Percentiles rank a stretch among this genome's conserved stretches.
phyloP scores from a whole-genome alignment of 2,888 invertebrate species.

The Drosophila rubida region DNA sequence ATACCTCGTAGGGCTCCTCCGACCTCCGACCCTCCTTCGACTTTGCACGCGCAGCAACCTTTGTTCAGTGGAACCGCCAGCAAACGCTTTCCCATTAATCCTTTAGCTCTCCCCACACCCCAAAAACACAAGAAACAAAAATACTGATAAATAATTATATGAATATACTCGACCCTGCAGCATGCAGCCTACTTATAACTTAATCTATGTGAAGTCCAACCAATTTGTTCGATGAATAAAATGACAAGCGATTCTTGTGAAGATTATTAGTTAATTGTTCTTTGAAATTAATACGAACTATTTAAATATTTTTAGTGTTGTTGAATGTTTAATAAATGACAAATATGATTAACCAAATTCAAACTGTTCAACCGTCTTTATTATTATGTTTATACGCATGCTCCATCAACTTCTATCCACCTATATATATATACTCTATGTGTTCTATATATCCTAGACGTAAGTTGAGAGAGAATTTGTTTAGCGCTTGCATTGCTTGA shows the following conservation, averaged over 20 bases:
- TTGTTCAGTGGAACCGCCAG: constrained; percentile 58
- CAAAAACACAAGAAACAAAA: background rate
- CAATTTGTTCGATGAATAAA: constrained; percentile 26
- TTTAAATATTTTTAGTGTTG: constrained; percentile 54
- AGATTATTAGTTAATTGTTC: constrained; percentile 52
- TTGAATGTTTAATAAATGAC: constrained; percentile 75
- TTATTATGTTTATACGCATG: constrained; percentile 57
- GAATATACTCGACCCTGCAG: constrained; percentile 37
- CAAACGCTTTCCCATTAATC: constrained; percentile 45
- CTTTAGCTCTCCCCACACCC: background rate
- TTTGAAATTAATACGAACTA: constrained; percentile 38
- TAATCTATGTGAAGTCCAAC: constrained; percentile 19
- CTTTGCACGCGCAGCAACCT: constrained; percentile 42
- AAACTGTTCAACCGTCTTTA: constrained; percentile 56
- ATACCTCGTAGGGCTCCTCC: constrained; percentile 24
- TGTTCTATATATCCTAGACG: constrained; percentile 11
- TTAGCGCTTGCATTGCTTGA: constrained; percentile 54
- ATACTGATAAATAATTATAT: too few relatives aligned
- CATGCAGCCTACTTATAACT: constrained; percentile 63
- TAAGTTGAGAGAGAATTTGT: constrained; percentile 42
- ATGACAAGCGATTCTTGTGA: constrained; percentile 40
- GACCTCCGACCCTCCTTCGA: constrained; percentile 49
- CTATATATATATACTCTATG: background rate
- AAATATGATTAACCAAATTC: constrained; percentile 66
- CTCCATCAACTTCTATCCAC: constrained; percentile 7